Evolutionary conservation across 2,113 vertebrate species (phyloP), one percentile per base, ranked within the genome.

Genomic region (Spheniscus mendiculus): DNA sequence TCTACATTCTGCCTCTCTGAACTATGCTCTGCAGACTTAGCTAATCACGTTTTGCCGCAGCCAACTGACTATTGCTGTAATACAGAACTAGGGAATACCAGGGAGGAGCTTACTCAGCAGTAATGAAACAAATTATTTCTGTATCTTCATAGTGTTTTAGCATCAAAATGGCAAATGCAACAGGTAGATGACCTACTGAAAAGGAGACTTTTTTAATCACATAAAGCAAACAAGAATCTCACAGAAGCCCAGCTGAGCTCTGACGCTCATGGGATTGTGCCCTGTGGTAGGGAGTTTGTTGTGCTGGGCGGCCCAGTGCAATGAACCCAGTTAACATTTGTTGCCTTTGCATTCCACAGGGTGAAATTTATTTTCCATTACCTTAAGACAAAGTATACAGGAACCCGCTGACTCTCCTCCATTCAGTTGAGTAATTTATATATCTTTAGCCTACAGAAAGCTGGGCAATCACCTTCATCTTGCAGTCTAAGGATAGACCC

Each of bases 251-350:
- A 47, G 19, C 40, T 17, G 73, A 70, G 26, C 11, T 80, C 47
- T 29, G 19, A 53, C 21, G 6, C 3, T 15, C 3, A 5, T 0
- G 1, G 47, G 21, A 29, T 12, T 2, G 0, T 42, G 21, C 16
- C 42, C 30, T 23, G 29, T 1, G 3, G n/a, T 6, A 70, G n/a
- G 59, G 38, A 55, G 49, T 22, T 52, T 8, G 12, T 27, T 17
- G 17, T 53, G 36, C 73, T 85, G 32, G 47, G 27, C 19, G 2
- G 47, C 38, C 55, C 62, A 40, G 34, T 9, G 55, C 47, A 70
- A 25, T 4, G 3, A 84, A 62, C 30, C 22, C 20, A 27, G n/a
- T 44, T 52, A 55, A 87, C 12, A 1, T 42, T 65, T 66, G 29
- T 23, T 91, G 66, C 45, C 47, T 50, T 86, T 89, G 27, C 56